Base-by-base conservation (phyloP, 2,113 vertebrate genomes). In the Oryzias celebensis region DNA sequence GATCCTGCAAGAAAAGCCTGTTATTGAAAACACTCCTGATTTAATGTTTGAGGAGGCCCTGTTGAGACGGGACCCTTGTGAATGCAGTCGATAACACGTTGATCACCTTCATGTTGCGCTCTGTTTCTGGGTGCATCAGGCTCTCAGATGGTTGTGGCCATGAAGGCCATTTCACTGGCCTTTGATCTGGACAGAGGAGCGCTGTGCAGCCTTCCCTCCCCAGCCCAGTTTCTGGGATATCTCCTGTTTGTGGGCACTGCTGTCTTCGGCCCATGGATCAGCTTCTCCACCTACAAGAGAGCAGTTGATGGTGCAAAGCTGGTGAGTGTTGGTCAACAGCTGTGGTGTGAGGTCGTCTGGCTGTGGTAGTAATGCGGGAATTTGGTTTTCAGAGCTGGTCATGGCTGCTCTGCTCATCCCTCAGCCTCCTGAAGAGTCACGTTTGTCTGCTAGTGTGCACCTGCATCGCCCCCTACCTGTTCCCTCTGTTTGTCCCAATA, bases 91-190 rank as follows among this genome's bases (percentile, higher is more conserved):
- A 6, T 28, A 28, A 28, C 26, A 28, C 26, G 5, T 5, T 28
- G 26, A 28, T 28, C 26, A 28, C 12, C 12, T 15, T 44, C 12
- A 44, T 12, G 43, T 36, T 2, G 7, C 31, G 2, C 31, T 44
- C 5, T 65, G 8, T 70, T 23, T 57, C 4, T 81, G 4, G 62
- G 16, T 68, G 4, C 65, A 18, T 57, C 62, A 97, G 95, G 94
- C 64, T 94, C 94, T 54, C 95, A 96, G 90, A 97, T 97, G 93
- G 95, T 97, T 47, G 94, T 97, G 80, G 94, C 94, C 69, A 97
- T 97, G 95, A 97, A 97, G 68, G 94, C 92, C 12, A 94, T 97
- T 78, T 97, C 95, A 56, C 78, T 97, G 87, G 95, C 93, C 58
- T 96, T 97, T 58, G 95, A 97, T 85, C 79, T 96, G 75, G 95